These are phyloP conservation scores for Microchrysa polita DNA, from an alignment of 2,888 invertebrate genomes.

Conservation along the genomic window DNA sequence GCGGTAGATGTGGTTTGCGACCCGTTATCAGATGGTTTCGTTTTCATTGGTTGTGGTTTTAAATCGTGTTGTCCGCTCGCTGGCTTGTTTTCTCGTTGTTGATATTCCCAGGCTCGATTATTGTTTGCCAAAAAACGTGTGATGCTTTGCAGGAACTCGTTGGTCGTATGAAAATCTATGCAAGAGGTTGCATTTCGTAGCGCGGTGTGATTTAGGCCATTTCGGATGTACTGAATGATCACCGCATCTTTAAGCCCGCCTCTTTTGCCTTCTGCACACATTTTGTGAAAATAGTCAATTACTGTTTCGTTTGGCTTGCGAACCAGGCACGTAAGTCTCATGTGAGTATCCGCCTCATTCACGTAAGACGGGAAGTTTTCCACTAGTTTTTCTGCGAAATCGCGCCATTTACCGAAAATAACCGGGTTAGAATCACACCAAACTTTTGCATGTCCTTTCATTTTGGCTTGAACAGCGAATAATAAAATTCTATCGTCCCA, in stretches of 20 bases:
- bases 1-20: neutral
- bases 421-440: slow-evolving; percentile 8
- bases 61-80: no score
- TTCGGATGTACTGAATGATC: slow-evolving; percentile 13
- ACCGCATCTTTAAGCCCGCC: neutral
- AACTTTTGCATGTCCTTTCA: slow-evolving; percentile 19
- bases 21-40: no score
- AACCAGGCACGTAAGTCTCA: neutral
- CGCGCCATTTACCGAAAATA: neutral
- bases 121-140: neutral
- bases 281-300: neutral
- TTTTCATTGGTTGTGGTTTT: no score
- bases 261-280: neutral
- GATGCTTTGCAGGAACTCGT: neutral
- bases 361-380: neutral
- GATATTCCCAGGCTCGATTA: neutral
- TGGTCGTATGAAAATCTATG: neutral
- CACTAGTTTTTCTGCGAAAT: neutral
- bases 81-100: neutral
- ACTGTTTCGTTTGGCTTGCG: neutral
- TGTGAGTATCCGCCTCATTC: slow-evolving; percentile 22
- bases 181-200: neutral
- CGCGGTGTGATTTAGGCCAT: neutral
- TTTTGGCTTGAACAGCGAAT: slow-evolving; percentile 8
- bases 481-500: slow-evolving; percentile 15